Base-by-base conservation (phyloP, 2,113 vertebrate genomes). In the Gopherus evgoodei region DNA sequence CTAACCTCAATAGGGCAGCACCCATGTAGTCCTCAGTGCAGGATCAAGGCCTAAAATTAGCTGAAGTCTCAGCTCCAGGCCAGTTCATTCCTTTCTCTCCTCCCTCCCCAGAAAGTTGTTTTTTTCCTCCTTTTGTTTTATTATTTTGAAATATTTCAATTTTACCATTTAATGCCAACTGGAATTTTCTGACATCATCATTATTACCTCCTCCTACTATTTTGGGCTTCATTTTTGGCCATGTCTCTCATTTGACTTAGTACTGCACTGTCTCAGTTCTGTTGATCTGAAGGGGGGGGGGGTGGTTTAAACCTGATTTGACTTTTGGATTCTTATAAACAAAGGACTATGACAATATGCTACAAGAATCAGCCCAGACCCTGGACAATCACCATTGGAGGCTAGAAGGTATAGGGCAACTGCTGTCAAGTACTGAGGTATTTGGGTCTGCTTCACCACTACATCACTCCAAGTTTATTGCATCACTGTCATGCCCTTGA, bases 41-140 rank as follows among this genome's bases (percentile, higher is more conserved):
- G 91, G 86, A 52, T 4, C 29, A 22, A 81, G 24, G n/a, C n/a
- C 24, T 78, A 78, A 57, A 57, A 13, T 83, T 0, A 93, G 53
- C 90, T 72, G 5, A 49, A 78, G 11, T 9, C 25, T 90, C 25
- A 29, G 87, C 13, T 8, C 3, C 31, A 86, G 27, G 38, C 72
- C 25, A 6, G 44, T 4, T 9, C 57, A 22, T n/a, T 65, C 76
- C 50, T 80, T 89, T 21, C 24, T 8, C 11, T 78, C 13, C 50
- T 0, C 1, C 35, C 17, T 62, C 27, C 24, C 12, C 16, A 1
- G 13, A 14, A 93, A 96, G 86, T 54, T 0, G 6, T 14, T 72
- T 5, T 5, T 8, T 8, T 2, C 2, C 11, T 0, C 2, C 1
- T 42, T 72, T 72, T 69, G 35, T 38, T 16, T 9, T 38, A 22